Conservation (phyloP, 2,113 vertebrate species). For the Thinocorus orbignyianus region DNA sequence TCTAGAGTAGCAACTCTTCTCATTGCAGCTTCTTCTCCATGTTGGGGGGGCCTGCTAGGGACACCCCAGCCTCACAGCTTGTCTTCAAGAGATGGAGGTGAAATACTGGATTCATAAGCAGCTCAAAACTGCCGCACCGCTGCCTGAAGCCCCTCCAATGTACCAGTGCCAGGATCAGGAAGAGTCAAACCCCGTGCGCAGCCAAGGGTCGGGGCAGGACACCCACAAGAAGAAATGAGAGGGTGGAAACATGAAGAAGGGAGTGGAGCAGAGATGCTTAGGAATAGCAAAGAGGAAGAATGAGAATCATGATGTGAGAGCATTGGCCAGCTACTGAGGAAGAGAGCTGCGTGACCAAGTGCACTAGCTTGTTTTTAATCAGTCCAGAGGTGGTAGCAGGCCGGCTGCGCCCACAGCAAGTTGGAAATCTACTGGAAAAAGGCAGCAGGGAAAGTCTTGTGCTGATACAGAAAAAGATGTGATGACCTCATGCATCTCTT, state of each 20-base stretch:
- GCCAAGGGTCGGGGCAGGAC: not conserved
- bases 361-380: not conserved
- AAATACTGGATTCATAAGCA: not conserved
- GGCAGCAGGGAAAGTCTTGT: not conserved
- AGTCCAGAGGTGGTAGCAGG: not conserved
- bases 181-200: not conserved
- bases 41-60: fast-evolving
- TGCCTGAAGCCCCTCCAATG: not conserved
- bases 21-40: not conserved
- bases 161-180: not conserved
- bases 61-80: fast-evolving
- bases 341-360: not conserved
- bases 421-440: not conserved
- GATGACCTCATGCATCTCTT: not conserved
- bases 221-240: not conserved
- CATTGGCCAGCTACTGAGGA: not conserved
- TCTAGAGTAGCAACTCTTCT: not conserved
- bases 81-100: fast-evolving
- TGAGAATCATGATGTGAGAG: not conserved
- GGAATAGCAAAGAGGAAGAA: not conserved
- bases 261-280: not conserved
- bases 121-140: not conserved
- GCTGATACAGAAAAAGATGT: not conserved
- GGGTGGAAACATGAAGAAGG: not conserved
- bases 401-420: fast-evolving